Evolutionary conservation across 2,888 invertebrate species (phyloP), one percentile per base, ranked within the genome.

Genomic region (Nematopogon swammerdamellus): DNA sequence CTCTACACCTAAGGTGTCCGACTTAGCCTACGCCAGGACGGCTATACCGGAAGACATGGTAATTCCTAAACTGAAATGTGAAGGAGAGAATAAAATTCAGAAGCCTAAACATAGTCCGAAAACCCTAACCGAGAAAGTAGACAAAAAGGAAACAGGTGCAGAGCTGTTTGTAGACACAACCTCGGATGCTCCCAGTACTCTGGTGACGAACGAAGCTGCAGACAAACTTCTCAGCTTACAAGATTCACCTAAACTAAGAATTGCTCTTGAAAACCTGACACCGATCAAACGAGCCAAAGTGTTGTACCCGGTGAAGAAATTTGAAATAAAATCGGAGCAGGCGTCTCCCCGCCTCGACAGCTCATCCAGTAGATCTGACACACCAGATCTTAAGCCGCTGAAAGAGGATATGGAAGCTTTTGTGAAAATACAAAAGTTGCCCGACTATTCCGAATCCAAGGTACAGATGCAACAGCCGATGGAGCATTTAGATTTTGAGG

Each of bases 1-100:
- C 2, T 84, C 84, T 0, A 91, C 92, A 0, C 92, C 93, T 1
- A 93, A 93, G 68, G 93, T 94, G 50, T 84, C 91, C 18, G 93
- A 94, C 65, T 70, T 94, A 52, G 93, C 94, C 0, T 89, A 89
- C 56, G 92, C 92, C 1, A 82, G 94, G 55, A 88, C 90, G 1
- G 61, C 58, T 56, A 69, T 70, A 1, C 55, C 60, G 0, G 45
- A 50, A 16, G 59, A 55, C 16, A 46, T 55, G 2, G 63, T 63
- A 50, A 54, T 54, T 6, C 52, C 55, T 5, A 60, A 56, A 25
- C 50, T 49, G 47, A 58, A 52, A 47, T 48, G 52, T 46, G 62
- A 62, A 51, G 52, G 53, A 1, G 65, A 67, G n/a, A 55, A 59
- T 1, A 71, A 63, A 52, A 53, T 65, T 1, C 60, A 72, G 14